phyloP scores from a whole-genome alignment of 2,797 vertebrate genomes.

The Dromococcyx pavoninus region DNA sequence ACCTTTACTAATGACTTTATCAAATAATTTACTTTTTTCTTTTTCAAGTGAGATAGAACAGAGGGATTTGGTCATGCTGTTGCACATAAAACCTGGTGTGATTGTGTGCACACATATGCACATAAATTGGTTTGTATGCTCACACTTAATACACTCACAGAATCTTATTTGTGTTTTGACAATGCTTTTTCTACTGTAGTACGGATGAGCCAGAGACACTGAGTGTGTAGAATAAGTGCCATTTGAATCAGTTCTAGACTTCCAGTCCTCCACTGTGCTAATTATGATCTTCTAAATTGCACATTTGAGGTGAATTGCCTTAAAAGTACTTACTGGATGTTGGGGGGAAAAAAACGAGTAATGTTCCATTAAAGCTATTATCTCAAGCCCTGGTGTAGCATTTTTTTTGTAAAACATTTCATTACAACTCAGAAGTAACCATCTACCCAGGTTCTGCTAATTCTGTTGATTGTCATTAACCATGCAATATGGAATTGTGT shows the following conservation, averaged over 20 bases:
- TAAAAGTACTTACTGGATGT: background rate
- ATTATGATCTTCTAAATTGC: background rate
- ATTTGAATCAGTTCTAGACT: background rate
- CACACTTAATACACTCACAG: background rate
- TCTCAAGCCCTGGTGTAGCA: background rate
- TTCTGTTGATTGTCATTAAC: background rate
- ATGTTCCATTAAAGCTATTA: conserved; percentile 9
- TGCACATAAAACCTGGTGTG: background rate
- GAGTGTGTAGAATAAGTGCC: background rate
- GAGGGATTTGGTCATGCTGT: background rate
- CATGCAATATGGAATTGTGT: background rate
- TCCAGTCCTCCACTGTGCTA: background rate
- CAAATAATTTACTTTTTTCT: background rate
- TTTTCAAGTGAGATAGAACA: background rate
- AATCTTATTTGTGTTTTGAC: background rate
- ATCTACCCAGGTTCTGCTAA: background rate
- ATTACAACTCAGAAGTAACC: background rate
- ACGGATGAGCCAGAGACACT: background rate
- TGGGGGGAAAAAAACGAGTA: fast-evolving
- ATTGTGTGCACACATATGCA: background rate
- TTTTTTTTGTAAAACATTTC: background rate
- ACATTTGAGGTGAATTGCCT: background rate
- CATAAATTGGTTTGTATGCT: background rate
- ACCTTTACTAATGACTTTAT: background rate
- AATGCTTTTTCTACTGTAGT: background rate